These are phyloP conservation scores for Mesocentrotus franciscanus DNA, from an alignment of 53 echinoderm and acorn worm genomes.

Conservation along the genomic window DNA sequence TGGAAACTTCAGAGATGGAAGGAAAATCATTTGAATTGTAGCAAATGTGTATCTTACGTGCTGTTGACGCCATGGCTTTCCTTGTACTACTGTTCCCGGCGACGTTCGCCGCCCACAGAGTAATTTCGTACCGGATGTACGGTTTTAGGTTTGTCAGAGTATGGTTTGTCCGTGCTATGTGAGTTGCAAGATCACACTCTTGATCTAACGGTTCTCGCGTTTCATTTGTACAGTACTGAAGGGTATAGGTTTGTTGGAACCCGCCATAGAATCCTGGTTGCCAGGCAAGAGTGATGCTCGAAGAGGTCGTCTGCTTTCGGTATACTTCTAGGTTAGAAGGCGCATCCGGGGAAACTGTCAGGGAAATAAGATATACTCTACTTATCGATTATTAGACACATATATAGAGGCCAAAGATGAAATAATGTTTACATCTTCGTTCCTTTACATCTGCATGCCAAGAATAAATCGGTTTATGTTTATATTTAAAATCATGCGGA, in stretches of 20 bases:
- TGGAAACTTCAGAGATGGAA: background rate
- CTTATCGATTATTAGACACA: too few species aligned
- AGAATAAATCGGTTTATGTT: too few species aligned
- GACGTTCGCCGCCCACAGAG: background rate
- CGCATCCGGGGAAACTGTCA: background rate
- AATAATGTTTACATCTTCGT: too few species aligned
- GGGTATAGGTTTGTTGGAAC: background rate
- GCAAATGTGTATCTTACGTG: background rate
- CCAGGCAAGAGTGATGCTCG: background rate
- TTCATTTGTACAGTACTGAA: background rate
- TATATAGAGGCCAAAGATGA: too few species aligned
- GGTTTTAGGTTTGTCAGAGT: background rate
- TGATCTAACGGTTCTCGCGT: background rate
- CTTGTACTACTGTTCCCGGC: background rate
- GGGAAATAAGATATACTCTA: background rate
- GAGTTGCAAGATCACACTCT: background rate
- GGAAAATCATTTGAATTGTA: background rate
- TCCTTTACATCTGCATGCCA: too few species aligned
- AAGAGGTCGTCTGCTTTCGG: background rate
- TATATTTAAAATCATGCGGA: too few species aligned
- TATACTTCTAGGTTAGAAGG: background rate
- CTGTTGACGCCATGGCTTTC: background rate
- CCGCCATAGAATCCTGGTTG: slow-evolving; percentile 25
- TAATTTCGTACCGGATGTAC: background rate
- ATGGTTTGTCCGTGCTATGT: background rate